Percentiles rank a stretch among this genome's conserved stretches.
Conservation (phyloP, 2,113 vertebrate genomes). For the Colistium nudipinnis region DNA sequence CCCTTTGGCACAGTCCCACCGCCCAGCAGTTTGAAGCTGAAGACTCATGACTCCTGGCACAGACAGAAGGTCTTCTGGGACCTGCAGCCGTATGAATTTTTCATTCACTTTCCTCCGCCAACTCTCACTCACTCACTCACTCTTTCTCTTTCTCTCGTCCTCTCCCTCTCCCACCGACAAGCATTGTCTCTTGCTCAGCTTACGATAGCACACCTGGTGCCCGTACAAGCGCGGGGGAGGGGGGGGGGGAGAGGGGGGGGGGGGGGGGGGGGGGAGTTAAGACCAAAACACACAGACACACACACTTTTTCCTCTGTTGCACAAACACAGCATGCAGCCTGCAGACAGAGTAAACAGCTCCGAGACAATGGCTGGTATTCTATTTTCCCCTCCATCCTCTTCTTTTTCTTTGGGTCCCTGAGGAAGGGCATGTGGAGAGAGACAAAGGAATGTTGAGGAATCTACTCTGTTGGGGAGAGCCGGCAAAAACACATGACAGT, state of each 20-base stretch:
- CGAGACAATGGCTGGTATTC: conserved; percentile 49
- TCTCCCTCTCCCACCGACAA: conserved; percentile 45
- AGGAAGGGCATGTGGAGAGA: conserved; percentile 39
- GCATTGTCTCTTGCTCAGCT: conserved; percentile 62
- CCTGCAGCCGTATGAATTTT: conserved; percentile 76
- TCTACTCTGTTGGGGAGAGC: conserved; percentile 33
- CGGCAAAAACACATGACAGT: conserved; percentile 9
- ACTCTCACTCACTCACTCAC: conserved; percentile 20
- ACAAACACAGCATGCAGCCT: conserved; percentile 58
- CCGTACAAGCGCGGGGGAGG: conserved; percentile 29
- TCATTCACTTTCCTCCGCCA: conserved; percentile 72
- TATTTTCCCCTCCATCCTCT: conserved; percentile 23
- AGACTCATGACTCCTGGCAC: conserved; percentile 74
- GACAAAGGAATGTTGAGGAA: conserved; percentile 42
- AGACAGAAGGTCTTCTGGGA: conserved; percentile 78
- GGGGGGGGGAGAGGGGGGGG: conserved; percentile 36
- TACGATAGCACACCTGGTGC: conserved; percentile 66
- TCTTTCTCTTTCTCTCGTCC: conserved; percentile 30
- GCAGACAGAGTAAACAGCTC: conserved; percentile 64
- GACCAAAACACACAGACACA: conserved; percentile 34
- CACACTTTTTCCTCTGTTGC: conserved; percentile 30
- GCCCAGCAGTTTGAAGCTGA: conserved; percentile 70
- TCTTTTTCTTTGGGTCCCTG: conserved; percentile 26
- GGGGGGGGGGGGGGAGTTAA: conserved; percentile 49
- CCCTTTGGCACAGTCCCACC: conserved; percentile 57